A percentile compares a stretch with the other conserved stretches of the same genome.
Evolutionary conservation across 1,140 invertebrate species (phyloP).

Genomic region (Limonius californicus): DNA sequence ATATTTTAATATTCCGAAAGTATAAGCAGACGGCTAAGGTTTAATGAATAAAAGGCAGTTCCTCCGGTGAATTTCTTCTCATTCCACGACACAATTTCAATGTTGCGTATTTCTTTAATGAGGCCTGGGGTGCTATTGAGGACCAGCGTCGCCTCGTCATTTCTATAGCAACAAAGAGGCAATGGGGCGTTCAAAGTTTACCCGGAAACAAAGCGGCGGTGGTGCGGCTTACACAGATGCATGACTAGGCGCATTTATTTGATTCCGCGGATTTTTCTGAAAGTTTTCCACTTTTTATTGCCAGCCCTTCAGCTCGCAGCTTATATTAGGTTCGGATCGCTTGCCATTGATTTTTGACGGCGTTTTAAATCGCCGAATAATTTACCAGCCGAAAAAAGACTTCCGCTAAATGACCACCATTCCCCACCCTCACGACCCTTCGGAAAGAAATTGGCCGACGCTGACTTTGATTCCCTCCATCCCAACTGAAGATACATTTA

Average conservation of each 20-base stretch:
- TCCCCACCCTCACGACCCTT: too few relatives aligned
- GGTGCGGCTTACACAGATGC: slow-evolving; percentile 27
- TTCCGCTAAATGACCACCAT: too few relatives aligned
- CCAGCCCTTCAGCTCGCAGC: background rate
- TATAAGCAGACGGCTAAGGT: slow-evolving; percentile 2
- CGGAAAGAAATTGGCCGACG: too few relatives aligned
- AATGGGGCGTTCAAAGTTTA: slow-evolving; percentile 28
- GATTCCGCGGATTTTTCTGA: slow-evolving; percentile 26
- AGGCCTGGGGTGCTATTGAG: slow-evolving; percentile 5
- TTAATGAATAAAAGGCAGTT: slow-evolving; percentile 11
- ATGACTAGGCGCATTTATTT: slow-evolving; percentile 31
- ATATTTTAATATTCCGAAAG: slow-evolving; percentile 11
- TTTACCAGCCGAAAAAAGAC: background rate
- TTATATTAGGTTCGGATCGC: background rate
- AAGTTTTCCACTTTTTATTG: background rate
- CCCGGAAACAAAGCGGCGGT: slow-evolving; percentile 22
- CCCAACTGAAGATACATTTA: too few relatives aligned
- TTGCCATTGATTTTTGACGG: background rate
- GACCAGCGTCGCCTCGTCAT: slow-evolving; percentile 19
- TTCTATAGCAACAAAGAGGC: slow-evolving; percentile 26
- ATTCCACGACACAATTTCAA: slow-evolving; percentile 9
- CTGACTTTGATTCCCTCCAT: too few relatives aligned
- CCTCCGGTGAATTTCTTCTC: background rate
- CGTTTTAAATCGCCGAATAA: background rate
- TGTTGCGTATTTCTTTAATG: slow-evolving; percentile 20